Evolutionary conservation across 2,797 vertebrate species (phyloP).

Genomic region (Macrochelys suwanniensis): DNA sequence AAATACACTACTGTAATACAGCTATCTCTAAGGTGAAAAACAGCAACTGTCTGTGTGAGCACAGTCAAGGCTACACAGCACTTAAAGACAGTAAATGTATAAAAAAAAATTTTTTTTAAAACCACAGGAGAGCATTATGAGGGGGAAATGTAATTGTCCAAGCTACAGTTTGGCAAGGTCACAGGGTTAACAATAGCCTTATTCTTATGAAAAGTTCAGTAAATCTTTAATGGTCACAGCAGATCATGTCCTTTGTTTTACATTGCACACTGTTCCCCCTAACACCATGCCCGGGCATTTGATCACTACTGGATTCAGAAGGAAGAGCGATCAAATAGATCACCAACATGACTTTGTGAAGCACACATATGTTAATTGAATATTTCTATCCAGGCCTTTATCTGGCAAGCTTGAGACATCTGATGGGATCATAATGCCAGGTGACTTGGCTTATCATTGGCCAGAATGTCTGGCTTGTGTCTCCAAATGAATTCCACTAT

Average conservation of each 20-base stretch:
- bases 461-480: not conserved
- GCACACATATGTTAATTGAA: not conserved
- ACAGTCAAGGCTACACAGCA: not conserved
- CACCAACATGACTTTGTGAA: not conserved
- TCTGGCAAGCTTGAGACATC: not conserved
- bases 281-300: accelerated
- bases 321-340: not conserved
- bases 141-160: not conserved
- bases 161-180: not conserved
- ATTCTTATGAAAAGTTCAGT: accelerated
- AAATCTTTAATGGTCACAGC: not conserved
- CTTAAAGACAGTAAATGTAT: not conserved
- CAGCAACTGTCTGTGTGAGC: not conserved
- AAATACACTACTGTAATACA: not conserved
- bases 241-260: not conserved
- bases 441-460: not conserved
- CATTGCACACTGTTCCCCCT: accelerated
- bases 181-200: not conserved
- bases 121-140: not conserved
- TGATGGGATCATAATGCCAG: accelerated
- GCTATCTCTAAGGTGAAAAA: not conserved
- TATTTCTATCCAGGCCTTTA: not conserved
- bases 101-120: too few species aligned
- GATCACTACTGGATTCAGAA: not conserved
- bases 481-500: not conserved